phyloP scores from a whole-genome alignment of 2,888 invertebrate species.

The Dyspetes luteomarginatus region DNA sequence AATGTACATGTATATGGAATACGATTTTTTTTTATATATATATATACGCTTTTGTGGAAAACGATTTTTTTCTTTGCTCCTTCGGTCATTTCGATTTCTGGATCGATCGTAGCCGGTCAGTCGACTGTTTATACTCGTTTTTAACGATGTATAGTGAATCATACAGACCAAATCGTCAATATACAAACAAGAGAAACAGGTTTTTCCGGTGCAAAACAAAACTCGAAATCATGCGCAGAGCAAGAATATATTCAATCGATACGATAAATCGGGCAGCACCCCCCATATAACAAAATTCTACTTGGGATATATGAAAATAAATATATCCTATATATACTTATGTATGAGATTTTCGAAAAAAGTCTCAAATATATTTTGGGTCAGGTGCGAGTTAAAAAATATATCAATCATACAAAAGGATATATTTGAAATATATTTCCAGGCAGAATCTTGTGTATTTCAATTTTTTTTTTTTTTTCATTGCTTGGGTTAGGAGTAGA shows the following conservation, averaged over 20 bases:
- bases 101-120: slow-evolving; percentile 20
- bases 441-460: too few relatives aligned
- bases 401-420: neutral
- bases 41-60: neutral
- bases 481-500: too few relatives aligned
- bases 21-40: neutral
- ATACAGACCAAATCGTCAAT: neutral
- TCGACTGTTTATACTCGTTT: neutral
- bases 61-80: neutral
- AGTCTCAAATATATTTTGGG: neutral
- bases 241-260: too few relatives aligned
- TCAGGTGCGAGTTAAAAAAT: neutral
- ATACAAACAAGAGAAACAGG: slow-evolving; percentile 33
- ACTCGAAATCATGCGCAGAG: neutral
- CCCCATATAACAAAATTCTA: too few relatives aligned
- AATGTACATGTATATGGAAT: neutral
- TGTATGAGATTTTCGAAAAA: neutral
- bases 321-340: too few relatives aligned
- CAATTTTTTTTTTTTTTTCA: too few relatives aligned
- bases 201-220: slow-evolving; percentile 40
- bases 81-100: slow-evolving; percentile 11
- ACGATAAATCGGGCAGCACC: too few relatives aligned
- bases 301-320: too few relatives aligned
- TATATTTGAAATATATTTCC: neutral
- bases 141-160: neutral